A percentile compares a stretch with the other conserved stretches of the same genome.
phyloP scores from a whole-genome alignment of 2,113 vertebrate genomes.

The Australoheros scitulus region DNA sequence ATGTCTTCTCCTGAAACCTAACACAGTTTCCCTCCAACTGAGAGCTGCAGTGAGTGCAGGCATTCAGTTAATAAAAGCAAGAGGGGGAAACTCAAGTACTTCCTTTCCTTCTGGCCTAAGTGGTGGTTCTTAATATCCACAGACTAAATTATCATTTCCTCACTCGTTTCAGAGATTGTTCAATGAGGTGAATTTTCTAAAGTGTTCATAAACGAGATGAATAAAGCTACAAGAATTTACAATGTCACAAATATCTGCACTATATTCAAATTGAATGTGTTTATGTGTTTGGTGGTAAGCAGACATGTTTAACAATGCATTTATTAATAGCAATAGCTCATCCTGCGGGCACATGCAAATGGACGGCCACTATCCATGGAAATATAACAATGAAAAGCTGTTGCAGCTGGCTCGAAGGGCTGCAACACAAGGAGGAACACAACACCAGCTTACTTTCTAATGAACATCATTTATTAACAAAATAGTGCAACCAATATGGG shows the following conservation, averaged over 20 bases:
- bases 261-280: neutral
- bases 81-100: neutral
- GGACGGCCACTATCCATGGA: neutral
- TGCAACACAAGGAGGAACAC: neutral
- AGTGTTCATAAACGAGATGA: neutral
- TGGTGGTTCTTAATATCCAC: neutral
- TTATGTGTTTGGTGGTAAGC: neutral
- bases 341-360: neutral
- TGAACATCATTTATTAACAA: neutral
- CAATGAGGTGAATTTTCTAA: neutral
- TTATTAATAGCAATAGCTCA: neutral
- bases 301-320: neutral
- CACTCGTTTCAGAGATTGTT: neutral
- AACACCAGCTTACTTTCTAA: neutral
- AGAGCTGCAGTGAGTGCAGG: neutral
- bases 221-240: neutral
- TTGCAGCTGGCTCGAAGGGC: neutral
- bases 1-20: conserved; percentile 50
- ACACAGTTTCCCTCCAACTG: conserved; percentile 34
- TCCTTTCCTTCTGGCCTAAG: neutral
- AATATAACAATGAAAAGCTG: neutral
- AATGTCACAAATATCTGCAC: neutral
- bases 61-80: neutral
- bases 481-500: neutral
- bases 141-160: neutral